Percentiles rank a stretch among this genome's conserved stretches.
These are phyloP conservation scores for Drosophila suzukii DNA, from an alignment of 1,140 invertebrate genomes.

Conservation along the genomic window DNA sequence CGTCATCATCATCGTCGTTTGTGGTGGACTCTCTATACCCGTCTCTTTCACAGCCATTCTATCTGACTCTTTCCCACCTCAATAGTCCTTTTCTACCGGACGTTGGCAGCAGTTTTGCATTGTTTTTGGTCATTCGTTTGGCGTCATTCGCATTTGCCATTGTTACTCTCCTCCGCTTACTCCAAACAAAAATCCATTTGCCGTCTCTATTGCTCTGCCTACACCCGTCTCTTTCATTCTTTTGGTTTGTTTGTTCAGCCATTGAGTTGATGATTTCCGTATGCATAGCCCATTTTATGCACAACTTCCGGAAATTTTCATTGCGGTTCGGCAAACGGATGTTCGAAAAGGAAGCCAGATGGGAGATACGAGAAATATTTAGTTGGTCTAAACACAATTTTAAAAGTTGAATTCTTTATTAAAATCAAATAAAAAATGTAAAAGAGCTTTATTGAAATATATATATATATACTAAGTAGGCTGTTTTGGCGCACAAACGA, in stretches of 20 bases:
- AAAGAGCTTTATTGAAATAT: too few relatives aligned
- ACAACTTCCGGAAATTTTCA: conserved; percentile 83
- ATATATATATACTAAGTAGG: too few relatives aligned
- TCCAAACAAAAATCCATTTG: conserved; percentile 14
- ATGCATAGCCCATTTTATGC: conserved; percentile 83
- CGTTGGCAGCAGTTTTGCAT: conserved; percentile 77
- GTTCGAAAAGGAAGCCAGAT: conserved; percentile 17
- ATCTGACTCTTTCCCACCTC: not conserved
- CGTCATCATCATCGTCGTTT: conserved; percentile 15
- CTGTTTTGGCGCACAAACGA: not conserved
- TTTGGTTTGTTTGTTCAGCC: conserved; percentile 69
- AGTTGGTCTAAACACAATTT: conserved; percentile 6
- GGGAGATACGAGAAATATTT: conserved; percentile 28
- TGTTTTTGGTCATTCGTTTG: conserved; percentile 78
- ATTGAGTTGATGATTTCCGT: conserved; percentile 84
- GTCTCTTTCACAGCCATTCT: conserved; percentile 15
- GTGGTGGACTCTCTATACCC: conserved; percentile 5
- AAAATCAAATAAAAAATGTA: too few relatives aligned
- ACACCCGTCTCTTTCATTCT: conserved; percentile 5
- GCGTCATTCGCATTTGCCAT: conserved; percentile 67
- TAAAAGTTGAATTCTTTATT: not conserved
- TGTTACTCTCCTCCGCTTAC: conserved; percentile 59
- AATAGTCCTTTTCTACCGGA: conserved; percentile 47
- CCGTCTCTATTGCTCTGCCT: not conserved
- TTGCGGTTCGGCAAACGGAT: conserved; percentile 79